phyloP scores from a whole-genome alignment of 2,113 vertebrate genomes.

The Dipodomys stephensi region DNA sequence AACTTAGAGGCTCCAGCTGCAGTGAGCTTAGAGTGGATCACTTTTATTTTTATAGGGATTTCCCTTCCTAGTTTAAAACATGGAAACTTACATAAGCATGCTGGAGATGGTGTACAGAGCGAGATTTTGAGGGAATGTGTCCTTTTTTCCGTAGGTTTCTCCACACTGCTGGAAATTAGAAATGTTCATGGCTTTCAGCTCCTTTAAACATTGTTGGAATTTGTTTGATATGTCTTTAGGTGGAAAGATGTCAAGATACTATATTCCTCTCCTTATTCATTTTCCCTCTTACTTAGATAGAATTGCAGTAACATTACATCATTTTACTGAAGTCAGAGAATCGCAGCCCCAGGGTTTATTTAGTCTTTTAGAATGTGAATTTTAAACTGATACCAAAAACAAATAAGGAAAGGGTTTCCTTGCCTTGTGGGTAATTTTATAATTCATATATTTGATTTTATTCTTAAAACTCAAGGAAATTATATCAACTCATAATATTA shows the following conservation, averaged over 20 bases:
- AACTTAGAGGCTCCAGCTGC: constrained; percentile 76
- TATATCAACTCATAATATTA: not conserved
- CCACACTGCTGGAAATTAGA: constrained; percentile 33
- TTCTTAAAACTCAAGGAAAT: not conserved
- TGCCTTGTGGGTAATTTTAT: not conserved
- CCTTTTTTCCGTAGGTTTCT: constrained; percentile 2
- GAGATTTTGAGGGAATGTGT: not conserved
- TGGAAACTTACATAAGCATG: constrained; percentile 66
- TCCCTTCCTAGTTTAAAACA: constrained; percentile 81
- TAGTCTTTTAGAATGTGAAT: not conserved
- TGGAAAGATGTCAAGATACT: not conserved
- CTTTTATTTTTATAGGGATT: constrained; percentile 81
- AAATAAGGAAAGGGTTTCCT: not conserved
- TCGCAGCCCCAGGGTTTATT: not conserved
- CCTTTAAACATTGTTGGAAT: not conserved
- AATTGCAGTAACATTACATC: not conserved
- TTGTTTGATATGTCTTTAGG: not conserved
- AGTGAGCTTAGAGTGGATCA: constrained; percentile 67
- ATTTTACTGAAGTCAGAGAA: not conserved
- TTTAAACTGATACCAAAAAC: not conserved
- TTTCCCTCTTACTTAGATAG: not conserved
- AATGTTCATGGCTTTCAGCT: not conserved
- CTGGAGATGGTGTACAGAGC: constrained; percentile 24
- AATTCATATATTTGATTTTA: not conserved
- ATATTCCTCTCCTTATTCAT: not conserved